Percentiles rank a stretch among this genome's conserved stretches.
Evolutionary conservation across 2,113 vertebrate species (phyloP).

Genomic region (Sitta europaea): DNA sequence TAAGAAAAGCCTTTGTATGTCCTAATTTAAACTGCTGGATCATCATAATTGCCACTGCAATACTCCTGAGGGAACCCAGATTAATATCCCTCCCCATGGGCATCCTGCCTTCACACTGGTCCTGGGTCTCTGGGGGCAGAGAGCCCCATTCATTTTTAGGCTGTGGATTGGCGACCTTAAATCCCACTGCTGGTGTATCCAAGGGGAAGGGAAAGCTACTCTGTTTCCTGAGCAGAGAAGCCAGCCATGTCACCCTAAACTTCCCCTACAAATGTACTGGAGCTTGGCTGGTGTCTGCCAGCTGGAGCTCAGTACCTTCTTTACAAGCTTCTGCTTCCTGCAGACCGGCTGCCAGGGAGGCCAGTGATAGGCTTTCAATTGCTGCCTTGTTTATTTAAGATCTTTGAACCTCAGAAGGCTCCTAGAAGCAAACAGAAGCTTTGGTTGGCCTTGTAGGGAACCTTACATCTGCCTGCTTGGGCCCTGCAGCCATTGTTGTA

Average conservation of each 20-base stretch:
- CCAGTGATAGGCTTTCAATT: neutral
- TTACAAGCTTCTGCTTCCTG: conserved; percentile 4
- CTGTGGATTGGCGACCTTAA: neutral
- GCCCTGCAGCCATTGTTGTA: neutral
- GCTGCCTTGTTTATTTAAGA: neutral
- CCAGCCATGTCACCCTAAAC: neutral
- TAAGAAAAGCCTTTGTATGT: conserved; percentile 20
- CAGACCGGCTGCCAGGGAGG: neutral
- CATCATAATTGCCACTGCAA: neutral
- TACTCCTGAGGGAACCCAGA: neutral
- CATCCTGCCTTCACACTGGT: neutral
- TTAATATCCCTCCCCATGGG: neutral
- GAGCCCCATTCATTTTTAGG: neutral
- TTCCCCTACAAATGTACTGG: neutral
- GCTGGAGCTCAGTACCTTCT: conserved; percentile 14
- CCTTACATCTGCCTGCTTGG: neutral
- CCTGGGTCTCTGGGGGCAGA: neutral
- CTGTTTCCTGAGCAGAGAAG: neutral
- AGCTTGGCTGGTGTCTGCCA: neutral
- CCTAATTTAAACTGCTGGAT: conserved; percentile 18
- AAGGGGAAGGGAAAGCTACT: neutral
- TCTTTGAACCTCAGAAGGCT: neutral
- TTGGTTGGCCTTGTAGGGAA: neutral
- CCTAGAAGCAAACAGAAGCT: conserved; percentile 4
- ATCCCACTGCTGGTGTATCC: neutral